Evolutionary conservation across 1,140 invertebrate species (phyloP), one percentile per base, ranked within the genome.

Genomic region (Chironomus striatipennis): DNA sequence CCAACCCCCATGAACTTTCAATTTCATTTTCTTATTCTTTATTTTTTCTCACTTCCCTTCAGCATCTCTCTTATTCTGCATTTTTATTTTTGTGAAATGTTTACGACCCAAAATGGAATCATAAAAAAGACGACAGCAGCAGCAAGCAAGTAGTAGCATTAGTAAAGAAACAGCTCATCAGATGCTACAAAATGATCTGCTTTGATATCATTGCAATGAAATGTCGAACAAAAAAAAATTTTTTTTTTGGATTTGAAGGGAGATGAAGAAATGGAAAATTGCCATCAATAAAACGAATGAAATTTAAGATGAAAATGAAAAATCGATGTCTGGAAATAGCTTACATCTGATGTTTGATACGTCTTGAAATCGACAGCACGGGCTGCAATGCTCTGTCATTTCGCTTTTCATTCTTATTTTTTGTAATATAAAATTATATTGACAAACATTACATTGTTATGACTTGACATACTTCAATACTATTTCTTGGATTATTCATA

Each of bases 141-240:
- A 57, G 24, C 24, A 34, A 34, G 24, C 24, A 34, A 34, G 24
- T 5, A 34, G 24, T 34, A 34, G 24, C 24, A 34, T 34, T 34
- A 34, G 24, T 34, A 5, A 34, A 34, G 24, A 57, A 47, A 57
- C 12, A n/a, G 47, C 12, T 57, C 47, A 15, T 57, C 47, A 57
- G 47, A 57, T 57, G 47, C 47, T 57, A n/a, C 47, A 57, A 57
- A 57, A 57, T 57, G 47, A 57, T 57, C 47, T 57, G 47, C 12
- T 57, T 57, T n/a, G 47, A 15, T 57, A 57, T 57, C n/a, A 57
- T 57, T 57, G 9, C n/a, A 12, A 57, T 57, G 12, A 57, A 34
- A 34, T 34, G 24, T 34, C 24, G 24, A 34, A 34, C 24, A 34
- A 34, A n/a, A n/a, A n/a, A n/a, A n/a, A n/a, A n/a, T n/a, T n/a